Base-by-base conservation (phyloP, 2,113 vertebrate genomes). In the Fregata magnificens region DNA sequence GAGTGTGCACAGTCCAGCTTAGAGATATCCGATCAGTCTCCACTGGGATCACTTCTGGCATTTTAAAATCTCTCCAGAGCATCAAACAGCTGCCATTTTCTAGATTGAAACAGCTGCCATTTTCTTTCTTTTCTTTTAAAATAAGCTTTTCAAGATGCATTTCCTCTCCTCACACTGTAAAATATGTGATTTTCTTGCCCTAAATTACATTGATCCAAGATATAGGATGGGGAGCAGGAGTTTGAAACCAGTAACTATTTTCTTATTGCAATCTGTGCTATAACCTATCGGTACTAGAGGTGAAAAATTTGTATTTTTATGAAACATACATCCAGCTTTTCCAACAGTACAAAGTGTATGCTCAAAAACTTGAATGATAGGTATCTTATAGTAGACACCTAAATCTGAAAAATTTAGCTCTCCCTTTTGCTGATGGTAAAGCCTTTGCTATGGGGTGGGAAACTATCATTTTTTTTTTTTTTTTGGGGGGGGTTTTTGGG, bases 51-150 rank as follows among this genome's bases (percentile, higher is more conserved):
- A 61, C 80, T 94, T 95, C 93, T 97, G 95, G 95, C 45, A 2
- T 95, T 96, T 95, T 58, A 87, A 95, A 95, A 87, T 76, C 94
- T 95, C 96, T 94, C 91, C 66, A 87, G 95, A 96, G 90, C 90
- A 93, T 95, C 92, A 90, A 85, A 91, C 95, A 96, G 95, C 95
- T 96, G 95, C 93, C 86, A 92, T 96, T 96, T 95, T 95, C 91
- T 92, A 95, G 91, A 92, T 86, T 92, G 92, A 94, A 94, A 82
- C 95, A 97, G 95, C 93, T 96, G 95, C 79, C 92, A 93, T 97
- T 95, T 96, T 97, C 86, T 94, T 94, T 67, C 61, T 63, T 82
- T 66, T 65, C 91, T 77, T 86, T 86, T 72, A 92, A 86, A 96
- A 86, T 65, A 86, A 89, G 36, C 44, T 91, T 97, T 92, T 82